phyloP scores from a whole-genome alignment of 2,113 vertebrate genomes.

The Progne subis region DNA sequence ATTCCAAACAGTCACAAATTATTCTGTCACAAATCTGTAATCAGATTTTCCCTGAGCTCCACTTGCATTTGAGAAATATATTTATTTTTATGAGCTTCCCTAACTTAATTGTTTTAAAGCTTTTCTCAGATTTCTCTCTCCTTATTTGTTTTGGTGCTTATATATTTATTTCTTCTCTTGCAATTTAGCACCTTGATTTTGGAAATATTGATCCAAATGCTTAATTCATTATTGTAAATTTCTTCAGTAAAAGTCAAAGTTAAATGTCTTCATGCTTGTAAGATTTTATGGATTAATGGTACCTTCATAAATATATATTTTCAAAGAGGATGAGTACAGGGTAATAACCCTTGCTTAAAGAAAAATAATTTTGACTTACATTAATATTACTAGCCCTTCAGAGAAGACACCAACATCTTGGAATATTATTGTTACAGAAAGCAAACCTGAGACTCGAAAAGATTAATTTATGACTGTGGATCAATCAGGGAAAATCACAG shows the following conservation, averaged over 20 bases:
- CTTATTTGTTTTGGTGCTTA: neutral
- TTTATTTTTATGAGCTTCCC: neutral
- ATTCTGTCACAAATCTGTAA: slow-evolving; percentile 20
- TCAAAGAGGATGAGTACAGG: neutral
- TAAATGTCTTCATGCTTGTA: neutral
- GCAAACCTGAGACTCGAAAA: neutral
- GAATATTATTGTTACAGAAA: neutral
- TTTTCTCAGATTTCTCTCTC: slow-evolving; percentile 8
- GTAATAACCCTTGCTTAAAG: neutral
- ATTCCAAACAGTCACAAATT: slow-evolving; percentile 22
- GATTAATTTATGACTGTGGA: neutral
- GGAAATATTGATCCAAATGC: neutral
- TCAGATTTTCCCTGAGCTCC: slow-evolving; percentile 49
- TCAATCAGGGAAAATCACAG: neutral
- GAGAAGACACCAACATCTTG: neutral
- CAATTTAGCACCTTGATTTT: neutral
- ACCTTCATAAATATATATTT: neutral
- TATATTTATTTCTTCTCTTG: neutral
- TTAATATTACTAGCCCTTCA: neutral
- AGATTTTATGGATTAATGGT: neutral
- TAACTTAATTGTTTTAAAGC: neutral
- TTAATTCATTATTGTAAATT: neutral
- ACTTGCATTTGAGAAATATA: slow-evolving; percentile 2
- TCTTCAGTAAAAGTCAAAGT: neutral
- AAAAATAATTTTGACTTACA: neutral